These are phyloP conservation scores for Leucoptera coffeella DNA, from an alignment of 2,888 invertebrate genomes.

Conservation along the genomic window DNA sequence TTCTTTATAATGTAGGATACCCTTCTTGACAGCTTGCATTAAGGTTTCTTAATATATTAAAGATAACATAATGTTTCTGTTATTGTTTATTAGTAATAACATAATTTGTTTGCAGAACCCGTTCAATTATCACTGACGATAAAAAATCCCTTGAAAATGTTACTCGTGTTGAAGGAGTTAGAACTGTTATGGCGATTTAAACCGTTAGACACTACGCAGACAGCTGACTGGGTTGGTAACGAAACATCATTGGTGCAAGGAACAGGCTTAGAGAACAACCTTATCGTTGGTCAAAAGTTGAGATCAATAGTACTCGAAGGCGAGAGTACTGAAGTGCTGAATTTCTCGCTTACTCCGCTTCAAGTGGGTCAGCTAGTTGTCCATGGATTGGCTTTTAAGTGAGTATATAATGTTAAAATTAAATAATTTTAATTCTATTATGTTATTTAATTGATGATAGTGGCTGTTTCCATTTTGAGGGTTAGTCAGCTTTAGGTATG, in stretches of 20 bases:
- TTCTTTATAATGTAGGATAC: too few relatives aligned
- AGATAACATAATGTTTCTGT: slow-evolving; percentile 1
- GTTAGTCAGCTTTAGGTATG: too few relatives aligned
- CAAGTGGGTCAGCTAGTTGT: slow-evolving; percentile 67
- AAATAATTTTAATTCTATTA: too few relatives aligned
- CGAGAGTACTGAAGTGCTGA: slow-evolving; percentile 55
- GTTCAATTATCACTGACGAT: slow-evolving; percentile 73
- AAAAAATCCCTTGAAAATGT: slow-evolving; percentile 69
- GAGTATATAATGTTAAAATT: slow-evolving; percentile 17
- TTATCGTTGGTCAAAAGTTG: slow-evolving; percentile 53
- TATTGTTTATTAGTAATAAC: background rate
- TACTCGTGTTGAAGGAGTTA: slow-evolving; percentile 62
- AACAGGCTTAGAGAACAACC: slow-evolving; percentile 18
- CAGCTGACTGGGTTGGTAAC: slow-evolving; percentile 17
- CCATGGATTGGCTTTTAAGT: slow-evolving; percentile 65
- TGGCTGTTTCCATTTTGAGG: too few relatives aligned
- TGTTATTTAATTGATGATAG: slow-evolving; percentile 15
- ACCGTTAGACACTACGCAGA: slow-evolving; percentile 14
- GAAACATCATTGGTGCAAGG: slow-evolving; percentile 23
- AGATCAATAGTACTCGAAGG: slow-evolving; percentile 53
- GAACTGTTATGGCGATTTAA: slow-evolving; percentile 67
- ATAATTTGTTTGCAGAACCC: slow-evolving; percentile 55
- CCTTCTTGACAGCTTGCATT: too few relatives aligned
- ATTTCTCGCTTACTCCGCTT: slow-evolving; percentile 67
- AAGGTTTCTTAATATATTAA: too few relatives aligned